phyloP scores from a whole-genome alignment of 1,140 invertebrate genomes.

The Megathymus violae region DNA sequence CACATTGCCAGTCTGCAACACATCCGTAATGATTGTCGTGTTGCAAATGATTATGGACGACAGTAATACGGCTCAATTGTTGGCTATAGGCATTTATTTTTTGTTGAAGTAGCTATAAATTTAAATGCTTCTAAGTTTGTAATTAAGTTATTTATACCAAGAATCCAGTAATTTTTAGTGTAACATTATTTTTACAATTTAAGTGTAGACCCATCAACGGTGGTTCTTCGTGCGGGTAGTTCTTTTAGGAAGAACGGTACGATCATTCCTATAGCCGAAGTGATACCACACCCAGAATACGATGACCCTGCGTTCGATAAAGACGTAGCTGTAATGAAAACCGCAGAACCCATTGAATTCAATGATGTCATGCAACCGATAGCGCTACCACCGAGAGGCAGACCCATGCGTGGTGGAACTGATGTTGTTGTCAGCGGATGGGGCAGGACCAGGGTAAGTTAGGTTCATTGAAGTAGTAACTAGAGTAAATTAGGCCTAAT shows the following conservation, averaged over 20 bases:
- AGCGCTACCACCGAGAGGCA: constrained; percentile 43
- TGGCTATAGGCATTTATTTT: too few relatives aligned
- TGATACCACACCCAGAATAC: constrained; percentile 79
- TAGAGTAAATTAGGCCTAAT: too few relatives aligned
- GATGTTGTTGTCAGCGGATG: constrained; percentile 65
- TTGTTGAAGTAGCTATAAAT: too few relatives aligned
- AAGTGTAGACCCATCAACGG: constrained; percentile 70
- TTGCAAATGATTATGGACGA: too few relatives aligned
- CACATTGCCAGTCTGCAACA: too few relatives aligned
- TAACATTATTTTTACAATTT: constrained; percentile 28
- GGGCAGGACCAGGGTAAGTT: constrained; percentile 61
- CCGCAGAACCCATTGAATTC: constrained; percentile 61
- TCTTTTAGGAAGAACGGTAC: constrained; percentile 66
- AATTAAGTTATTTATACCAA: too few relatives aligned
- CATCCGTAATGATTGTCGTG: too few relatives aligned
- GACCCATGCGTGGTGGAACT: constrained; percentile 44
- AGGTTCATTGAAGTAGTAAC: background rate
- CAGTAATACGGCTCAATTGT: too few relatives aligned
- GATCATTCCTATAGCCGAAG: constrained; percentile 68
- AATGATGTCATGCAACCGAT: constrained; percentile 59
- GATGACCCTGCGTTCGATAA: constrained; percentile 81
- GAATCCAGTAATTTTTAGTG: too few relatives aligned
- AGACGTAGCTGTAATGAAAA: constrained; percentile 85
- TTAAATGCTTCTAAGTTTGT: too few relatives aligned
- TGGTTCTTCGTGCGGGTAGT: constrained; percentile 75